Conservation (phyloP, 1,140 invertebrate species). For the Drepana arcuata region DNA sequence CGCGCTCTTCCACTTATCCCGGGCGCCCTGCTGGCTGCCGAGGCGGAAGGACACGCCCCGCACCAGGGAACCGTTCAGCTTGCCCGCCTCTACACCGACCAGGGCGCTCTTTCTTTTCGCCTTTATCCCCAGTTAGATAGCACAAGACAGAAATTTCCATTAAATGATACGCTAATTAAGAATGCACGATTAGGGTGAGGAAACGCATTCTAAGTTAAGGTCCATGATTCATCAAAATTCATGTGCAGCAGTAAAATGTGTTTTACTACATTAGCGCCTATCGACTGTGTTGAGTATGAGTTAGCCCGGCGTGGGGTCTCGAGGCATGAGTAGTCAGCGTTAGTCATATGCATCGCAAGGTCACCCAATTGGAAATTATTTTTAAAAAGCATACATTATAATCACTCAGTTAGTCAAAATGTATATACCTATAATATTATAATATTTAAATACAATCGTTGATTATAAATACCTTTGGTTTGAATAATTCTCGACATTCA, state of each 20-base stretch:
- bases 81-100: slow-evolving; percentile 72
- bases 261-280: slow-evolving; percentile 5
- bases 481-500: slow-evolving; percentile 79
- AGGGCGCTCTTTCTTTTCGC: slow-evolving; percentile 73
- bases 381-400: slow-evolving; percentile 14
- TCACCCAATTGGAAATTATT: slow-evolving; percentile 18
- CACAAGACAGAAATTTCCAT: slow-evolving; percentile 26
- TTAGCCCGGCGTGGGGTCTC: neutral
- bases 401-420: slow-evolving; percentile 19
- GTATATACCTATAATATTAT: slow-evolving; percentile 10
- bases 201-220: too few species aligned
- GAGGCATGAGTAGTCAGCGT: slow-evolving; percentile 5
- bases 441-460: slow-evolving; percentile 1
- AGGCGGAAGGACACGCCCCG: slow-evolving; percentile 70
- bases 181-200: too few species aligned
- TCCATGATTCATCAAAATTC: too few species aligned
- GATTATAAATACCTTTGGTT: slow-evolving; percentile 75
- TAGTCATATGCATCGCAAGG: slow-evolving; percentile 9
- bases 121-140: slow-evolving; percentile 40
- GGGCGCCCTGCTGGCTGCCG: slow-evolving; percentile 39
- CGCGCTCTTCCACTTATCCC: slow-evolving; percentile 75
- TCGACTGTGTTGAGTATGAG: slow-evolving; percentile 5
- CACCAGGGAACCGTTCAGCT: slow-evolving; percentile 70
- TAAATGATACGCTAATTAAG: too few species aligned
- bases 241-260: too few species aligned